These are phyloP conservation scores for Drosophila borealis DNA, from an alignment of 2,888 invertebrate species.

Conservation along the genomic window DNA sequence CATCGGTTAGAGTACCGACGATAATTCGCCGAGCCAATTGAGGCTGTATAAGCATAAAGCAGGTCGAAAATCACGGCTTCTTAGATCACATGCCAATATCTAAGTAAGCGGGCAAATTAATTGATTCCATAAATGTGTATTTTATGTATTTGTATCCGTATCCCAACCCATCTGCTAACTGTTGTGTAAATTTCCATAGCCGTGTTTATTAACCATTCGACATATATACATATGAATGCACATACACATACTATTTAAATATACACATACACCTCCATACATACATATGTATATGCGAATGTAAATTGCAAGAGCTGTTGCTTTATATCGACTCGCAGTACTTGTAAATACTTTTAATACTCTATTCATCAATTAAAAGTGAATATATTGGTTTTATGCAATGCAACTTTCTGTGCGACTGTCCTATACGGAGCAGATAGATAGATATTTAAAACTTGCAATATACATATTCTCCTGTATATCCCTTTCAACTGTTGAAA, in stretches of 20 bases:
- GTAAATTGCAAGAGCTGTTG: conserved; percentile 22
- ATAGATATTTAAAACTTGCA: no score
- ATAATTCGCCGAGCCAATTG: conserved; percentile 67
- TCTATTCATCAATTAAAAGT: neutral
- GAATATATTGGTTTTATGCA: neutral
- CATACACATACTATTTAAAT: neutral
- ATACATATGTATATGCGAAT: conserved; percentile 3
- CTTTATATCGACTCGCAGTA: conserved; percentile 21
- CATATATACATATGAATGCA: neutral
- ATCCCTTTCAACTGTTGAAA: no score
- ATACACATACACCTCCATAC: neutral
- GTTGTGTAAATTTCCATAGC: conserved; percentile 38
- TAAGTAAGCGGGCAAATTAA: conserved; percentile 65
- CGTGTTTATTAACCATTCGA: conserved; percentile 7
- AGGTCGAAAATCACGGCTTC: conserved; percentile 18
- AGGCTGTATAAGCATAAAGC: conserved; percentile 16
- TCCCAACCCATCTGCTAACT: conserved; percentile 33
- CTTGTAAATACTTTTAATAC: neutral
- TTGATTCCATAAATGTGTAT: conserved; percentile 54
- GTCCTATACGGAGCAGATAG: no score
- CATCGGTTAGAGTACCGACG: conserved; percentile 60
- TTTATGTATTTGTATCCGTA: conserved; percentile 48
- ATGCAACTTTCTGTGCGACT: no score
- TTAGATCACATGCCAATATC: conserved; percentile 52
- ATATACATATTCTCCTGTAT: no score